Evolutionary conservation across 2,113 vertebrate species (phyloP).

Genomic region (Erythrolamprus reginae): DNA sequence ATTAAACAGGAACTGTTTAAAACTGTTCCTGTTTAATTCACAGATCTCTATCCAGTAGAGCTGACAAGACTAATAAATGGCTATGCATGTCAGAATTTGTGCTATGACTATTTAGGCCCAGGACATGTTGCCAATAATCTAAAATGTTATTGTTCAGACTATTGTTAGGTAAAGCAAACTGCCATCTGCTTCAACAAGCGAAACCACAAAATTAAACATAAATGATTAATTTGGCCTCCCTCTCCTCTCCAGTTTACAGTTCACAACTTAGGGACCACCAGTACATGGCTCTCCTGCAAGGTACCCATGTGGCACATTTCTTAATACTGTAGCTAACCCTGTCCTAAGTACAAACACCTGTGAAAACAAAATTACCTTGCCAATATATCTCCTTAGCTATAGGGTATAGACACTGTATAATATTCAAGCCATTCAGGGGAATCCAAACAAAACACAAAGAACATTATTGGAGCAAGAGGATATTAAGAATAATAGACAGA

Average conservation of each 20-base stretch:
- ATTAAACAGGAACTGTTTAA: neutral
- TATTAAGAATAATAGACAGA: conserved; percentile 78
- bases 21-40: conserved; percentile 4
- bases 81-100: conserved; percentile 1
- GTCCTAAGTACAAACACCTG: conserved; percentile 96
- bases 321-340: conserved; percentile 82
- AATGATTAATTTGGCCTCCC: conserved; percentile 83
- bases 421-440: conserved; percentile 81
- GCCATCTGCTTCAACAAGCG: conserved; percentile 64
- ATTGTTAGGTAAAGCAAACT: conserved; percentile 58
- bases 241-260: conserved; percentile 68
- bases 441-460: conserved; percentile 87
- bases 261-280: conserved; percentile 78
- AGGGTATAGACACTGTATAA: conserved; percentile 88
- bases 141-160: conserved; percentile 57
- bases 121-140: conserved; percentile 51
- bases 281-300: conserved; percentile 72
- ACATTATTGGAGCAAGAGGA: conserved; percentile 77
- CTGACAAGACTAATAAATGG: neutral
- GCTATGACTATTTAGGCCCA: conserved; percentile 31
- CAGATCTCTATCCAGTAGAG: neutral
- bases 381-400: conserved; percentile 81
- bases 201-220: conserved; percentile 77
- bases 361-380: conserved; percentile 89
- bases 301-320: conserved; percentile 85